Percentiles rank a stretch among this genome's conserved stretches.
Conservation (phyloP, 2,113 vertebrate species). For the Myodes glareolus region DNA sequence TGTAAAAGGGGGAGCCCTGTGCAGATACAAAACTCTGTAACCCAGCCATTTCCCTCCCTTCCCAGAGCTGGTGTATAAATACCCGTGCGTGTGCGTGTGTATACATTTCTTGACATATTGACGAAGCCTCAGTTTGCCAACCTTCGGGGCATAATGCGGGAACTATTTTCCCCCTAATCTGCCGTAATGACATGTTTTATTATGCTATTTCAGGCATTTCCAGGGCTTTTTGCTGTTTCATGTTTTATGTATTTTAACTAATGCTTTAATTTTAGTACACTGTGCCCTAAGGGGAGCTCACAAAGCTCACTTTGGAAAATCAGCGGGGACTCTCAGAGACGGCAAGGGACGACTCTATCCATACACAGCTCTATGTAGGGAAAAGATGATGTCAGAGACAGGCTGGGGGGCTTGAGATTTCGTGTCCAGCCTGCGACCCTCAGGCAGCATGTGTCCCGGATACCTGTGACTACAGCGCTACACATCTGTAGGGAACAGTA, state of each 20-base stretch:
- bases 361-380: no score
- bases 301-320: slow-evolving; percentile 23
- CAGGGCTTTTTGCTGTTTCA: slow-evolving; percentile 55
- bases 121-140: slow-evolving; percentile 75
- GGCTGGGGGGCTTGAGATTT: neutral
- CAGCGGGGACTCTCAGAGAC: fast-evolving
- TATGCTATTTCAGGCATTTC: slow-evolving; percentile 73
- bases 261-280: slow-evolving; percentile 74
- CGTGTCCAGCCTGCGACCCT: neutral
- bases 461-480: neutral
- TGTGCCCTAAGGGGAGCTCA: slow-evolving; percentile 52
- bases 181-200: slow-evolving; percentile 81
- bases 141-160: slow-evolving; percentile 70
- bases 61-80: slow-evolving; percentile 28
- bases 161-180: slow-evolving; percentile 77
- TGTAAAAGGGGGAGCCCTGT: neutral
- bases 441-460: neutral
- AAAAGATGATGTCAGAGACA: no score
- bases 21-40: fast-evolving
- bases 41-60: neutral
- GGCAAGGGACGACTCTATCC: neutral
- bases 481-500: neutral
- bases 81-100: slow-evolving; percentile 57
- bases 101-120: slow-evolving; percentile 73
- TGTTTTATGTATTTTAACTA: slow-evolving; percentile 80